Base-by-base conservation (phyloP, 2,888 invertebrate genomes). In the Melanostoma scalare region DNA sequence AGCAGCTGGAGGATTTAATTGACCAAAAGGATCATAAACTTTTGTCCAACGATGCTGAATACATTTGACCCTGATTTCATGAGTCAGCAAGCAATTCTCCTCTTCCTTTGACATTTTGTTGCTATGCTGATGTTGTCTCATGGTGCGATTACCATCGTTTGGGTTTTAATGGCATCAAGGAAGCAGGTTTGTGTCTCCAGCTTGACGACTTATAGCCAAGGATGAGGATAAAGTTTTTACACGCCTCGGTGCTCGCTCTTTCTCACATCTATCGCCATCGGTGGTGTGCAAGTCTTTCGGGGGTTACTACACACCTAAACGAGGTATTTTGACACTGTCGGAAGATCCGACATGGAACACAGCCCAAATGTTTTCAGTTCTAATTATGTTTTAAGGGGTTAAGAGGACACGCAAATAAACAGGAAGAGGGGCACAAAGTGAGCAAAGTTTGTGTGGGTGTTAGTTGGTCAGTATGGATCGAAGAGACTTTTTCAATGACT, bases 11-110 rank as follows among this genome's bases (percentile, higher is more conserved):
- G 79, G 89, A 89, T 89, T 90, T 89, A 90, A 90, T 90, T 91
- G 90, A 90, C 89, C 89, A 88, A 88, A 20, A 88, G 89, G 87
- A 89, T 89, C 89, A 89, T 90, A 89, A 90, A 89, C 87, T 89
- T 88, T 87, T 88, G 88, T 85, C 86, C 89, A 89, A 88, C 90
- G 88, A 90, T 87, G 89, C 89, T 87, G 88, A 88, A 89, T 89
- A 86, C 87, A 88, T 89, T 89, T 89, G 89, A 90, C 89, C 88
- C 89, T 89, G 89, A 90, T 89, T 89, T 88, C 87, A 87, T 88
- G 88, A 89, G 88, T 89, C 89, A 89, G 88, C 89, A 86, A 77
- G 86, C 86, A 87, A 87, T 73, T 63, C 60, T 48, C 67, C 40
- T 50, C 65, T 69, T 44, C 36, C 60, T 60, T 33, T 46, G 65